Percentiles rank a stretch among this genome's conserved stretches.
These are phyloP conservation scores for Drosophila prosaltans DNA, from an alignment of 1,140 invertebrate species.

Conservation along the genomic window DNA sequence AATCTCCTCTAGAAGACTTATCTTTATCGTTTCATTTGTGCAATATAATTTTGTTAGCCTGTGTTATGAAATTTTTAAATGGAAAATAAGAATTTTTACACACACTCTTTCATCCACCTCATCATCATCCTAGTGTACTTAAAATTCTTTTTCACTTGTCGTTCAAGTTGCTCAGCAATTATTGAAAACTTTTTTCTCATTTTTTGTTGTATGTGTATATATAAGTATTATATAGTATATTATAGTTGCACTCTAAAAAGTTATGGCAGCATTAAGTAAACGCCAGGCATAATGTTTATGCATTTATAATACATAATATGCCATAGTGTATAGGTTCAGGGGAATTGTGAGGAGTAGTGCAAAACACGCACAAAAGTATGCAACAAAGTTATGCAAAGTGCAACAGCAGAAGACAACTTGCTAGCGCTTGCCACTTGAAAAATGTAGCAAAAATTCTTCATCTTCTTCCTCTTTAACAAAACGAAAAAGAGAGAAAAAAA, in stretches of 20 bases:
- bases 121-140: slow-evolving; percentile 6
- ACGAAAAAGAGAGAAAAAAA: slow-evolving; percentile 21
- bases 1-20: background rate
- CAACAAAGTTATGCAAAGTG: slow-evolving; percentile 80
- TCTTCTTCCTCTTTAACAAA: slow-evolving; percentile 32
- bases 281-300: slow-evolving; percentile 72
- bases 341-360: slow-evolving; percentile 22
- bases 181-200: slow-evolving; percentile 59
- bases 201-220: slow-evolving; percentile 7
- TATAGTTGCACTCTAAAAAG: slow-evolving; percentile 37
- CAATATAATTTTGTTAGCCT: background rate
- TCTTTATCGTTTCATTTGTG: background rate
- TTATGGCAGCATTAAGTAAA: slow-evolving; percentile 75
- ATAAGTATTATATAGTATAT: background rate
- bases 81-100: background rate
- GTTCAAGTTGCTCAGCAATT: slow-evolving; percentile 43
- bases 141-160: slow-evolving; percentile 5
- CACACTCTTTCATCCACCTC: background rate
- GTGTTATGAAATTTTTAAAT: background rate
- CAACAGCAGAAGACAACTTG: slow-evolving; percentile 50
- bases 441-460: slow-evolving; percentile 52
- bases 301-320: slow-evolving; percentile 74
- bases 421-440: slow-evolving; percentile 68
- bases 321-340: background rate
- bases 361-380: slow-evolving; percentile 62